phyloP scores from a whole-genome alignment of 2,888 invertebrate genomes.

The Gonocerus acuteangulatus region DNA sequence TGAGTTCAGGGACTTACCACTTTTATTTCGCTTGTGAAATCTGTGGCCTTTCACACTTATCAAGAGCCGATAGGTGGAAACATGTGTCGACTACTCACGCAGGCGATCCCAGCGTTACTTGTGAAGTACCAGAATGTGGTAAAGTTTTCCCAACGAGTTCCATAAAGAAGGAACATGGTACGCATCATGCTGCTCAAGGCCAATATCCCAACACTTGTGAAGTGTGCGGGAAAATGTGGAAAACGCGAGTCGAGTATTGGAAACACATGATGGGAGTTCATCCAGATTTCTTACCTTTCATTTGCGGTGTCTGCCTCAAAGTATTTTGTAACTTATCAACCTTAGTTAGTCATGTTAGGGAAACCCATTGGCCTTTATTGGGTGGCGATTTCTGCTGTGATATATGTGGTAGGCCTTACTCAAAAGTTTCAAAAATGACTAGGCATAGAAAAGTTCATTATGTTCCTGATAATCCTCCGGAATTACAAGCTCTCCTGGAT shows the following conservation, averaged over 20 bases:
- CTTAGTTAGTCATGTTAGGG: conserved; percentile 44
- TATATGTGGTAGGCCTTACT: conserved; percentile 47
- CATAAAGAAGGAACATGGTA: conserved; percentile 44
- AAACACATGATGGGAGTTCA: conserved; percentile 50
- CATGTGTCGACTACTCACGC: conserved; percentile 45
- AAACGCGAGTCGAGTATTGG: conserved; percentile 48
- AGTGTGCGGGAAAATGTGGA: conserved; percentile 49
- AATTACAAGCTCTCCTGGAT: conserved; percentile 33
- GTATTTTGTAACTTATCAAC: conserved; percentile 45
- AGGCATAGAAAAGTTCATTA: conserved; percentile 48
- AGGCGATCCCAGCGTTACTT: conserved; percentile 42
- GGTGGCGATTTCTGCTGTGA: conserved; percentile 48
- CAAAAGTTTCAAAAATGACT: conserved; percentile 49
- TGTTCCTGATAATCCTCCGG: conserved; percentile 37
- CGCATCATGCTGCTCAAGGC: conserved; percentile 46
- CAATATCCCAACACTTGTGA: conserved; percentile 40
- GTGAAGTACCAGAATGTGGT: conserved; percentile 37
- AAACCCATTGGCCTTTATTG: conserved; percentile 46
- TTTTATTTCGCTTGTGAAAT: conserved; percentile 44
- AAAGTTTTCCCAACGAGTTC: conserved; percentile 46
- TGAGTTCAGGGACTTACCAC: conserved; percentile 26
- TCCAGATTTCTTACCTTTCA: conserved; percentile 46
- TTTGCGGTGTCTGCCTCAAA: conserved; percentile 48
- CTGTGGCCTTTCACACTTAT: conserved; percentile 46
- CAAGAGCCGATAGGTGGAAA: conserved; percentile 48